Evolutionary conservation across 2,113 vertebrate genomes (phyloP).

Genomic region (Dendrocopos noguchii): DNA sequence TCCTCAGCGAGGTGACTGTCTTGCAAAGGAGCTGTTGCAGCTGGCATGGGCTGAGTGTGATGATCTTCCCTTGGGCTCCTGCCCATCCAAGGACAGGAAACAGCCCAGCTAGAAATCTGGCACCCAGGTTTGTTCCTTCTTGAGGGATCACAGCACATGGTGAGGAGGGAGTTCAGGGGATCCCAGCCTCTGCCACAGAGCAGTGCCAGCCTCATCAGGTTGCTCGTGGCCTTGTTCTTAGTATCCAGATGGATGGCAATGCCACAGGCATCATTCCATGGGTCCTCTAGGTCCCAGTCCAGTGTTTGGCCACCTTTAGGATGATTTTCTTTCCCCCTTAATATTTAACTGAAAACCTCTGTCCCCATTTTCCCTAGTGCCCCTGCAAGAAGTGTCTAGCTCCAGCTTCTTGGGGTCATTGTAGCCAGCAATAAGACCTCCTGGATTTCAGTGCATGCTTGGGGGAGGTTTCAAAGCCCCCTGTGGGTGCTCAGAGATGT

Average conservation of each 20-base stretch:
- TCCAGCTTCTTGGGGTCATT: not conserved
- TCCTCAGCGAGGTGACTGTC: accelerated
- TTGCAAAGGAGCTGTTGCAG: not conserved
- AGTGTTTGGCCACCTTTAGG: not conserved
- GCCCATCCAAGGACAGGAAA: not conserved
- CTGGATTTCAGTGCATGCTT: not conserved
- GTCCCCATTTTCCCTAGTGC: not conserved
- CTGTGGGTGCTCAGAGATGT: not conserved
- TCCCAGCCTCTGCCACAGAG: not conserved
- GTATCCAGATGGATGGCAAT: not conserved
- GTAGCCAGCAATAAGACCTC: not conserved
- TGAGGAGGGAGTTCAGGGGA: not conserved
- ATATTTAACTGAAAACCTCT: not conserved
- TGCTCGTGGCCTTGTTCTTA: not conserved
- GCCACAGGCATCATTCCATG: not conserved
- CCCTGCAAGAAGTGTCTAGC: not conserved
- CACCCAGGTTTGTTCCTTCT: not conserved
- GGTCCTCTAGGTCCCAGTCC: not conserved
- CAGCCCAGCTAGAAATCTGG: not conserved
- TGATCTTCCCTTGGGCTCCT: not conserved
- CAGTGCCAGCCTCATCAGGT: not conserved
- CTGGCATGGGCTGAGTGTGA: not conserved
- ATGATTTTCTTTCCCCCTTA: not conserved
- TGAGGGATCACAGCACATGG: not conserved
- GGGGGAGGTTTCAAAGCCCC: not conserved